Evolutionary conservation across 2,113 vertebrate genomes (phyloP), one percentile per base, ranked within the genome.

Genomic region (Alosa alosa): DNA sequence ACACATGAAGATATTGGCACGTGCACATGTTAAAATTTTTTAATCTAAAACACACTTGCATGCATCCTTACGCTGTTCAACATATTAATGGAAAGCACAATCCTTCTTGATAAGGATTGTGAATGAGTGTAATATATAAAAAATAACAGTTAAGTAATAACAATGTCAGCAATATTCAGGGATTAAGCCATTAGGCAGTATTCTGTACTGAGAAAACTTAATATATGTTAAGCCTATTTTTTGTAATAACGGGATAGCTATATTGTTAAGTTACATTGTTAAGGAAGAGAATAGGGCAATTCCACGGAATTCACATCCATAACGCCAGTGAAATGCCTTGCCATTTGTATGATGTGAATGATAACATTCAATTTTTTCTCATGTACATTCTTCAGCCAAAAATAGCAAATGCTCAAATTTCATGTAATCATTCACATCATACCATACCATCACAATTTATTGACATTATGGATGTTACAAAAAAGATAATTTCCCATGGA

Each of bases 1-100:
- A 93, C 89, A 94, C 85, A 91, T 83, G 88, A 78, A 78, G 60
- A 72, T 72, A 72, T 72, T 13, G 25, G 64, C 64, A 72, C 64
- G 25, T 72, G 64, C 64, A 13, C 15, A 72, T 36, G 64, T 36
- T 31, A 31, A 36, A 72, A n/a, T n/a, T n/a, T n/a, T n/a, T 72
- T 72, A 31, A 72, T 41, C 15, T 64, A n/a, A 64, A 64, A 64
- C 60, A 64, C 60, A 17, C 31, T 75, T 36, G 25, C 72, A 78
- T 39, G 72, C 36, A 17, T 72, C 25, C 36, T 78, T 78, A 39
- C 17, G 31, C 36, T 39, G 72, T 1, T 36, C 20, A 60, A 60
- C 55, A 60, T 60, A 60, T 68, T 31, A 68, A 31, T 31, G 64
- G 64, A 31, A 25, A 25, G n/a, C 8, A 25, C 60, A 1, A 64